Evolutionary conservation across 2,797 vertebrate genomes (phyloP).

Genomic region (Ceryle rudis): DNA sequence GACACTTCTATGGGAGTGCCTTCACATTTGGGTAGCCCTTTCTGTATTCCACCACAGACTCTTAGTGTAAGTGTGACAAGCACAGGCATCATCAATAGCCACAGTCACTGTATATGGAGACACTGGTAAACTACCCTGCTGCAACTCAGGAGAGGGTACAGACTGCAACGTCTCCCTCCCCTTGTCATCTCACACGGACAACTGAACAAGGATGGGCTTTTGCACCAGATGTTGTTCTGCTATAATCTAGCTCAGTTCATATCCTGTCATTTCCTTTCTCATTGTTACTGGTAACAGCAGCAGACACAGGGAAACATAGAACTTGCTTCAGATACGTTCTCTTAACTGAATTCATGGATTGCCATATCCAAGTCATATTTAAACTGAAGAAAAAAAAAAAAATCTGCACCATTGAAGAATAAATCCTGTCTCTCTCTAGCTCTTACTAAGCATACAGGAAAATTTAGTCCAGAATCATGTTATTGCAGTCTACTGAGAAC

Average conservation of each 20-base stretch:
- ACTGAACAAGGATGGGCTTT: not conserved
- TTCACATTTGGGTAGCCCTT: not conserved
- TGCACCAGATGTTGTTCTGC: not conserved
- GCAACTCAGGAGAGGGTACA: not conserved
- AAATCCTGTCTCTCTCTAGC: not conserved
- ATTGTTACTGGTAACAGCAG: not conserved
- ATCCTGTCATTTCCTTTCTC: not conserved
- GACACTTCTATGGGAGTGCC: accelerated
- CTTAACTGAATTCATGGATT: not conserved
- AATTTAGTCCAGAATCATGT: not conserved
- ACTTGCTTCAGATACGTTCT: not conserved
- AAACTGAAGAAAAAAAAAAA: not conserved
- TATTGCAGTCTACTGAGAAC: not conserved
- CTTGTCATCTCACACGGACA: not conserved
- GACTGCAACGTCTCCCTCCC: not conserved
- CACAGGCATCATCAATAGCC: not conserved
- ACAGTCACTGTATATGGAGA: not conserved
- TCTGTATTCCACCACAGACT: not conserved
- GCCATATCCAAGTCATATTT: not conserved
- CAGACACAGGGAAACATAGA: not conserved
- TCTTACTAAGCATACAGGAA: not conserved
- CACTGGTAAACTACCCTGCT: not conserved
- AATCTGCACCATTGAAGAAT: not conserved
- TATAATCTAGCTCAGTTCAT: not conserved
- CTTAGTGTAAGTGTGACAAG: not conserved